Evolutionary conservation across 1,140 invertebrate species (phyloP), one percentile per base, ranked within the genome.

Genomic region (Chlorops oryzae): DNA sequence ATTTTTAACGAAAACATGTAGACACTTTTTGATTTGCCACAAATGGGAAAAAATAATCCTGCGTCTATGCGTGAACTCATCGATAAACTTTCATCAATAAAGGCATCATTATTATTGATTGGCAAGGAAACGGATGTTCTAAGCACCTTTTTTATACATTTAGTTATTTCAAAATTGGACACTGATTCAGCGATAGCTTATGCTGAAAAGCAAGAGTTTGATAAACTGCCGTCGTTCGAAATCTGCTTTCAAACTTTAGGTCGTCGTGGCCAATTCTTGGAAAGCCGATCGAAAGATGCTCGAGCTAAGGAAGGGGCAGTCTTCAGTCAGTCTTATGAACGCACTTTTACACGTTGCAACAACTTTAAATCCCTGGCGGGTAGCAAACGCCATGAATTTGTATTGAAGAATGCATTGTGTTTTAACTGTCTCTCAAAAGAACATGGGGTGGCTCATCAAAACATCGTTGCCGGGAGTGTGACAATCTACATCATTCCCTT

Each of bases 111-210:
- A 10, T 38, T 39, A n/a, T 47, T 37, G 6, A 2, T 47, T 6
- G 35, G 46, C 17, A 37, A 18, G 15, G 44, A 47, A 35, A 47
- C 27, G 23, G 44, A 47, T 10, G 23, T 47, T 3, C 3, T 50
- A 10, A 50, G 44, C 37, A 28, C 40, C 13, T 17, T 50, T 22
- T n/a, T 50, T 6, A 44, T 46, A n/a, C 22, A 32, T 17, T 34
- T 39, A 10, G 42, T 45, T 23, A 28, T 45, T 39, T 51, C 41
- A 5, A 51, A 51, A 44, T 10, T 51, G 9, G 32, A 51, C 22
- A 13, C 22, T 10, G 42, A 51, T 18, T 38, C 42, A 4, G 46
- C 45, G 39, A 12, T 38, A 13, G 42, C 18, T 17, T 51, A 51
- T 22, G 28, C 25, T 38, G 18, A 25, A 27, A 38, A 47, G 35